These are phyloP conservation scores for Atta cephalotes DNA, from an alignment of 1,140 invertebrate species.

Conservation along the genomic window DNA sequence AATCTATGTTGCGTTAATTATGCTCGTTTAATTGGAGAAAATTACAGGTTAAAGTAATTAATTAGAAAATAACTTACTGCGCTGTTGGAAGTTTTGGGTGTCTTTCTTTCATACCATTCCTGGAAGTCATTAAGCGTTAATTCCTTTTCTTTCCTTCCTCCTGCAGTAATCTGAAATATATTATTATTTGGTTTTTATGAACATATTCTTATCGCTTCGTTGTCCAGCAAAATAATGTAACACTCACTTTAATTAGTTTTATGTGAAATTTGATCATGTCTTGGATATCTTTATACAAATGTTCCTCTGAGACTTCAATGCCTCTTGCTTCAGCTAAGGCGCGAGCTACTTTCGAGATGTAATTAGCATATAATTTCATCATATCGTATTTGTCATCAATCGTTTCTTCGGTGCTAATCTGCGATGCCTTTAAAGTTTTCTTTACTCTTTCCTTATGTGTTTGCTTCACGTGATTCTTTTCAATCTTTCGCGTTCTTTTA, in stretches of 20 bases:
- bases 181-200: neutral
- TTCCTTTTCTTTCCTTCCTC: neutral
- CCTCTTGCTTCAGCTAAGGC: slow-evolving; percentile 41
- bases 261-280: slow-evolving; percentile 55
- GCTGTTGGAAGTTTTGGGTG: neutral
- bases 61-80: slow-evolving; percentile 29
- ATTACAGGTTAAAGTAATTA: neutral
- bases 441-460: neutral
- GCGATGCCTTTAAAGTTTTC: neutral
- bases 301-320: neutral
- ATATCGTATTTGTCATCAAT: neutral
- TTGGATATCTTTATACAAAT: slow-evolving; percentile 31
- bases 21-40: neutral
- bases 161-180: slow-evolving; percentile 11
- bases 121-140: slow-evolving; percentile 27
- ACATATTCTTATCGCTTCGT: neutral
- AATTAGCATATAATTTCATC: neutral
- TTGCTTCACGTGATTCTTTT: slow-evolving; percentile 4
- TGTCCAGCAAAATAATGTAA: neutral
- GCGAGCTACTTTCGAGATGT: slow-evolving; percentile 39
- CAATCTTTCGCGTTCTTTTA: neutral
- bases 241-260: slow-evolving; percentile 35
- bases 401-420: neutral
- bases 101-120: slow-evolving; percentile 11
- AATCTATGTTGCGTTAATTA: slow-evolving; percentile 36